Evolutionary conservation across 2,113 vertebrate genomes (phyloP).

Genomic region (Trematocara zebra): DNA sequence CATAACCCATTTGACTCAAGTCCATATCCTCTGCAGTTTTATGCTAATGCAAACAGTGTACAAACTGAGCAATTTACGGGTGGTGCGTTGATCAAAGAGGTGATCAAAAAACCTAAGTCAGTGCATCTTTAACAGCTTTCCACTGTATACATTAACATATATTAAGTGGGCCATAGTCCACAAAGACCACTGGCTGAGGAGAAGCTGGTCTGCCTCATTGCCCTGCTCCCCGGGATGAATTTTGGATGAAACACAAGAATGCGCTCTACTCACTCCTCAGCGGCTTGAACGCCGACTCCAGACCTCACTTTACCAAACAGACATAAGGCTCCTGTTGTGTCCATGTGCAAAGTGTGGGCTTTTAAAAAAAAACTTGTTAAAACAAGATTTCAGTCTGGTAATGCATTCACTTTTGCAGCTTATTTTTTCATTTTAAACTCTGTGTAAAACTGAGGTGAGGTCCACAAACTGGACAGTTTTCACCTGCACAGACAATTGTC

Average conservation of each 20-base stretch:
- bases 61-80: neutral
- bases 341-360: neutral
- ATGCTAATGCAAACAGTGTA: neutral
- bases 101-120: neutral
- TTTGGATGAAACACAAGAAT: conserved; percentile 67
- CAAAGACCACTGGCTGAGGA: conserved; percentile 40
- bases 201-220: neutral
- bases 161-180: neutral
- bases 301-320: conserved; percentile 41
- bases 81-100: neutral
- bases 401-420: neutral
- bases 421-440: neutral
- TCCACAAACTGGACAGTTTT: neutral
- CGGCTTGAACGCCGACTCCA: neutral
- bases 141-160: conserved; percentile 3
- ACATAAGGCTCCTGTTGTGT: conserved; percentile 46
- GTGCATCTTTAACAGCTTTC: neutral
- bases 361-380: neutral
- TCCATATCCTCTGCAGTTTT: neutral
- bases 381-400: neutral
- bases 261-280: neutral
- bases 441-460: neutral
- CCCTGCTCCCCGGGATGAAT: neutral
- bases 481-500: neutral
- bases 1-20: neutral